Conservation (phyloP, 2,113 vertebrate genomes). For the Proteles cristata region DNA sequence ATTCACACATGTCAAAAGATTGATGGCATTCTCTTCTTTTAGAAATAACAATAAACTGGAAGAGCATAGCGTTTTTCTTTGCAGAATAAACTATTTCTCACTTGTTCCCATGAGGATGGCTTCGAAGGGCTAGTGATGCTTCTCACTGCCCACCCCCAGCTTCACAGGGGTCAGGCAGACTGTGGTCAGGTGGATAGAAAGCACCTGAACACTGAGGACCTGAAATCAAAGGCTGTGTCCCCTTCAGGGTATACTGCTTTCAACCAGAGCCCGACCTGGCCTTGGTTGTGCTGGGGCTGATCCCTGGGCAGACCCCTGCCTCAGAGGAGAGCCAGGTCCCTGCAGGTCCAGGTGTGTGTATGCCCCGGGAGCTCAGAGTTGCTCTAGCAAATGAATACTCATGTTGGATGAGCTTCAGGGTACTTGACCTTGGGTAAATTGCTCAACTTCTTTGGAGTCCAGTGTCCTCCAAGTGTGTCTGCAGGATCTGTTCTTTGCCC, state of each 20-base stretch:
- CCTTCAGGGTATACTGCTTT: background rate
- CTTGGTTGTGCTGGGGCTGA: background rate
- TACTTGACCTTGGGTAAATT: background rate
- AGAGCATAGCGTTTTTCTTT: background rate
- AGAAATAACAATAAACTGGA: background rate
- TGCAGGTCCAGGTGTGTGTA: background rate
- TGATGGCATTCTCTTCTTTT: background rate
- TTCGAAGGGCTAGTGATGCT: background rate
- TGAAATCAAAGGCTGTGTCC: background rate
- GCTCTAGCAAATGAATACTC: background rate
- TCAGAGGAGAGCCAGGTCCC: background rate
- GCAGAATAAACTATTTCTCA: conserved; percentile 10
- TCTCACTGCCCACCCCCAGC: background rate
- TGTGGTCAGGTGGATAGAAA: background rate
- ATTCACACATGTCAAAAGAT: background rate
- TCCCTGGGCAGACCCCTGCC: background rate
- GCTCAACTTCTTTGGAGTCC: background rate
- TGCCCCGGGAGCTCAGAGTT: background rate
- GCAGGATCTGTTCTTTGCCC: background rate
- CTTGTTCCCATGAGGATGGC: background rate
- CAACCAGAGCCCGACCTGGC: background rate
- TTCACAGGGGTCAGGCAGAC: background rate
- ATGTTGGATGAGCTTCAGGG: background rate
- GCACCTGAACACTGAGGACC: no score
- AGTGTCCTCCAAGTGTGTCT: background rate